Evolutionary conservation across 2,888 invertebrate species (phyloP).

Genomic region (Parnassius smintheus): DNA sequence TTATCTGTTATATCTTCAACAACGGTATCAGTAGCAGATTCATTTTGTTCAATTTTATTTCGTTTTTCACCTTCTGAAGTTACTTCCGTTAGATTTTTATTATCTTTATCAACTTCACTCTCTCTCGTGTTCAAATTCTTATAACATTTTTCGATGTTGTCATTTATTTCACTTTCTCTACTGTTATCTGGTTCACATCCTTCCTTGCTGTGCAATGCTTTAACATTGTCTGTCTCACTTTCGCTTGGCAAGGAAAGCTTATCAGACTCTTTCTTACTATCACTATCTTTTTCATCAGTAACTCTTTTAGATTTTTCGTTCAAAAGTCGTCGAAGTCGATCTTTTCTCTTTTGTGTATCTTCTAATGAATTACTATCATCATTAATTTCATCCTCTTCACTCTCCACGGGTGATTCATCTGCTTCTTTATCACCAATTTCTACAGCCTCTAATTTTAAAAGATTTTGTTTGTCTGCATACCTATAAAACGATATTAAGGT

Average conservation of each 20-base stretch:
- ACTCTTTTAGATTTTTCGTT: constrained; percentile 48
- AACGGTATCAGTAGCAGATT: constrained; percentile 4
- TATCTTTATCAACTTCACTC: constrained; percentile 9
- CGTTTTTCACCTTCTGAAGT: neutral
- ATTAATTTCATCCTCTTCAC: constrained; percentile 59
- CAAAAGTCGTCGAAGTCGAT: constrained; percentile 56
- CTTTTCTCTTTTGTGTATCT: constrained; percentile 60
- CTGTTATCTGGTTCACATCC: neutral
- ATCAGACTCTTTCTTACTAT: constrained; percentile 17
- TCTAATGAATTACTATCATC: constrained; percentile 48
- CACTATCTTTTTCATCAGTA: constrained; percentile 33
- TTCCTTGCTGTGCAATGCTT: neutral
- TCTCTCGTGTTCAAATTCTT: neutral
- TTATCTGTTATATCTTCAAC: constrained; percentile 15
- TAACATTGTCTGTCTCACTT: neutral
- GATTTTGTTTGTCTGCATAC: constrained; percentile 67
- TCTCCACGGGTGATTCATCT: constrained; percentile 68
- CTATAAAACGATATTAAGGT: constrained; percentile 37
- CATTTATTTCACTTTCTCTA: neutral
- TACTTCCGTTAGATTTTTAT: constrained; percentile 2
- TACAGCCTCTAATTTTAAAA: constrained; percentile 61
- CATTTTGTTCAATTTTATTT: constrained; percentile 6
- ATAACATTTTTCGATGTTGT: neutral
- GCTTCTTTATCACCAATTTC: constrained; percentile 74
- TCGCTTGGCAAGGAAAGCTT: neutral